phyloP scores from a whole-genome alignment of 2,797 vertebrate genomes.

The Dendrocincla tyrannina region DNA sequence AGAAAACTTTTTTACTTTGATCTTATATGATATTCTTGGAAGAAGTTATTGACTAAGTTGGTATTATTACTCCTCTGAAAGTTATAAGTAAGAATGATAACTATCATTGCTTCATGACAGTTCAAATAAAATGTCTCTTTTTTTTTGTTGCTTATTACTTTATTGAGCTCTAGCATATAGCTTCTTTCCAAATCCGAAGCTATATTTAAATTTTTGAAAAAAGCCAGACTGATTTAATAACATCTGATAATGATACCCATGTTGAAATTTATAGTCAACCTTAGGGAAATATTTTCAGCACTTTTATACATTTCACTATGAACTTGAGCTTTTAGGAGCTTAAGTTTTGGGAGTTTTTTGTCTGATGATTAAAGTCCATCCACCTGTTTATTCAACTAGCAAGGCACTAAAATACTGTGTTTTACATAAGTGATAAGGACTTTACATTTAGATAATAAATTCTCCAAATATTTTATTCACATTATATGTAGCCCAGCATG shows the following conservation, averaged over 20 bases:
- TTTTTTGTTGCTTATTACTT: background rate
- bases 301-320: background rate
- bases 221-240: background rate
- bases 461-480: background rate
- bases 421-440: background rate
- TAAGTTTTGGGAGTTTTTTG: background rate
- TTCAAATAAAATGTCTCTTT: background rate
- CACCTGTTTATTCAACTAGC: background rate
- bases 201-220: background rate
- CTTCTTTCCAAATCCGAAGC: background rate
- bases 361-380: background rate
- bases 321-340: background rate
- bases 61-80: background rate
- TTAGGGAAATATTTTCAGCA: background rate
- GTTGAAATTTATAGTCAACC: background rate
- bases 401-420: background rate
- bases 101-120: background rate
- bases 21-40: background rate
- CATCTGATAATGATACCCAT: background rate
- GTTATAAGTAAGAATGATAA: slow-evolving; percentile 7
- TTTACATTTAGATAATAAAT: background rate
- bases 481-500: background rate
- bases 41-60: background rate
- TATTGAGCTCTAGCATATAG: background rate
- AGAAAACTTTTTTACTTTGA: background rate